Evolutionary conservation across 2,888 invertebrate species (phyloP), one percentile per base, ranked within the genome.

Genomic region (Drosophila mettleri): DNA sequence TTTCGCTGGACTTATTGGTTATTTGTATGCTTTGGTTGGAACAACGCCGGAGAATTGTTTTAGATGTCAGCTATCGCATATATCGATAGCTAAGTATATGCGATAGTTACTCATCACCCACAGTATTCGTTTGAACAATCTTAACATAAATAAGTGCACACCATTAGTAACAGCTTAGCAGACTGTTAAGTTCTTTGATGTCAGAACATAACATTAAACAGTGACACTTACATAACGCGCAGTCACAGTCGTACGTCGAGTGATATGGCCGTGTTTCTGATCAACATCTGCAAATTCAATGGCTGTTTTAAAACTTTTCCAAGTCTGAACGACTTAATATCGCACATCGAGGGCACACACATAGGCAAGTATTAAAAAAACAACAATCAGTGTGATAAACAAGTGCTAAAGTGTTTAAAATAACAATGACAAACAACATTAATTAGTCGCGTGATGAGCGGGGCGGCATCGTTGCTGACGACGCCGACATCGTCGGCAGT

Each of bases 261-360:
- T 90, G 93, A 92, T 93, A 97, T 97, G 97, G 97, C 97, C 93
- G 96, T 97, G 94, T 97, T 97, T 94, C 95, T 97, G 94, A 94
- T 96, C 93, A 97, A 97, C 94, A 95, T 95, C 93, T 97, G 97
- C 94, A 96, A 96, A 94, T 97, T 95, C 93, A 95, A 95, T 94
- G 95, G 95, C 93, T 97, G 97, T 94, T 96, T 96, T 90, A 94
- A 96, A 92, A 96, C 94, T 90, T 97, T 97, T 94, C 95, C 95
- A 90, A 95, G 95, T 93, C 94, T 97, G 92, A 94, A 94, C 85
- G 96, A 96, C 91, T 93, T 97, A 91, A 97, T 97, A 91, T 95
- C 96, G 92, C 97, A 97, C 93, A 97, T 97, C 90, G 97, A 97
- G 94, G 96, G 96, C 92, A 95, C 95, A 86, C 97, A 97, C 93